Evolutionary conservation across 2,797 vertebrate genomes (phyloP).

Genomic region (Phrynocephalus forsythii): DNA sequence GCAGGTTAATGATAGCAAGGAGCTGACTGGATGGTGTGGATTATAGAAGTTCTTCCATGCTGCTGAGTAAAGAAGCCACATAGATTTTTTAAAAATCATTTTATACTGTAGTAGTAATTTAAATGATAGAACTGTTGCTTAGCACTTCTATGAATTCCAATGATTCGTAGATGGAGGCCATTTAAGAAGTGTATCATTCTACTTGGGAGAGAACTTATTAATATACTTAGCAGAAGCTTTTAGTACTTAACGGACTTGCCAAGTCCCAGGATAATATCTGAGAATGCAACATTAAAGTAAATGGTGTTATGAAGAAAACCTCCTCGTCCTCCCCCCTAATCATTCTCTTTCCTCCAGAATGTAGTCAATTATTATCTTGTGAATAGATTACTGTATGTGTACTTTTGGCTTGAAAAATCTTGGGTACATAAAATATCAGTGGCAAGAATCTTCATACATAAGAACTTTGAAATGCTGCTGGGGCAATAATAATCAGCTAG

Average conservation of each 20-base stretch:
- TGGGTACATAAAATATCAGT: not conserved
- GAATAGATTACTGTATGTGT: not conserved
- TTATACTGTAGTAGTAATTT: not conserved
- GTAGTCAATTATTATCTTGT: not conserved
- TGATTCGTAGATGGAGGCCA: not conserved
- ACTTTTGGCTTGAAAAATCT: not conserved
- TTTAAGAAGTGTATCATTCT: slow-evolving; percentile 6
- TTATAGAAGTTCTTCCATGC: not conserved
- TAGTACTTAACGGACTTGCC: slow-evolving; percentile 16
- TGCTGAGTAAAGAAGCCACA: not conserved
- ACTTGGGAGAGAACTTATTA: not conserved
- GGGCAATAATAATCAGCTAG: not conserved
- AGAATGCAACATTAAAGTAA: not conserved
- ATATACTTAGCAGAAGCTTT: slow-evolving; percentile 16
- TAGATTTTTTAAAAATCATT: not conserved
- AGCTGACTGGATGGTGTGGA: not conserved
- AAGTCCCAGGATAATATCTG: not conserved
- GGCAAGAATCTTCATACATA: not conserved
- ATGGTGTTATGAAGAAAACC: not conserved
- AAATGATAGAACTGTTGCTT: not conserved
- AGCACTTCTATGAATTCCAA: not conserved
- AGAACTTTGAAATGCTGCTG: not conserved
- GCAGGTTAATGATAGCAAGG: no score
- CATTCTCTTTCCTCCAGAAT: not conserved
- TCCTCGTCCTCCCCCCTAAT: not conserved